These are phyloP conservation scores for Hypothenemus hampei DNA, from an alignment of 1,140 invertebrate species.

Conservation along the genomic window DNA sequence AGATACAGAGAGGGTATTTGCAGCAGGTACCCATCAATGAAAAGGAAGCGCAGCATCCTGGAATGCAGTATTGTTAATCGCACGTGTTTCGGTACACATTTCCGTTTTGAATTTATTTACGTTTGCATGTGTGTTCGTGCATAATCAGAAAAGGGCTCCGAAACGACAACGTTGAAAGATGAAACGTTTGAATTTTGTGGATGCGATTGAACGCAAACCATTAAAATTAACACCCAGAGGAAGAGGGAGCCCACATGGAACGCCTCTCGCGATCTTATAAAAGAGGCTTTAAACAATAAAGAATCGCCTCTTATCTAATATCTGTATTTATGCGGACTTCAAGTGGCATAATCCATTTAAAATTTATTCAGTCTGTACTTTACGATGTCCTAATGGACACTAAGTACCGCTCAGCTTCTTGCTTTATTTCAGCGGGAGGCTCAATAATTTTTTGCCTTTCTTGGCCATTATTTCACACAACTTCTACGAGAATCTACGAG, in stretches of 20 bases:
- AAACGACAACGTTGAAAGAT: neutral
- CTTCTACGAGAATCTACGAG: no score
- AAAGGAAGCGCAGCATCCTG: neutral
- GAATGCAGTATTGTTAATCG: no score
- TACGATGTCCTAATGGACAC: slow-evolving; percentile 2
- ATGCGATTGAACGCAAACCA: no score
- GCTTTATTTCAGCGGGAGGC: neutral
- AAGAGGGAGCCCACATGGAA: no score
- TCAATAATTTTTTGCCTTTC: no score
- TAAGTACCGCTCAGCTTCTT: slow-evolving; percentile 4
- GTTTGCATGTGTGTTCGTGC: neutral
- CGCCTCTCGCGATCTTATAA: neutral
- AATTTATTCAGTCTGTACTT: slow-evolving; percentile 11
- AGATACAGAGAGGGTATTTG: neutral
- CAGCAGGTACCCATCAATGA: no score
- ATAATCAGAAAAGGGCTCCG: neutral
- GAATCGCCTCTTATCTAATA: slow-evolving; percentile 8
- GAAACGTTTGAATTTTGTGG: no score
- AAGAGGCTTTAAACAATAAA: slow-evolving; percentile 12
- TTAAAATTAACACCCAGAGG: neutral
- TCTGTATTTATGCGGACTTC: slow-evolving; percentile 4
- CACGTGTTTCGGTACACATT: neutral
- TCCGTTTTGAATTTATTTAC: neutral
- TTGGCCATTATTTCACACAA: no score
- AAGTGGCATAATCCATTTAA: neutral